These are phyloP conservation scores for Manis pentadactyla DNA, from an alignment of 2,797 vertebrate species.

Conservation along the genomic window DNA sequence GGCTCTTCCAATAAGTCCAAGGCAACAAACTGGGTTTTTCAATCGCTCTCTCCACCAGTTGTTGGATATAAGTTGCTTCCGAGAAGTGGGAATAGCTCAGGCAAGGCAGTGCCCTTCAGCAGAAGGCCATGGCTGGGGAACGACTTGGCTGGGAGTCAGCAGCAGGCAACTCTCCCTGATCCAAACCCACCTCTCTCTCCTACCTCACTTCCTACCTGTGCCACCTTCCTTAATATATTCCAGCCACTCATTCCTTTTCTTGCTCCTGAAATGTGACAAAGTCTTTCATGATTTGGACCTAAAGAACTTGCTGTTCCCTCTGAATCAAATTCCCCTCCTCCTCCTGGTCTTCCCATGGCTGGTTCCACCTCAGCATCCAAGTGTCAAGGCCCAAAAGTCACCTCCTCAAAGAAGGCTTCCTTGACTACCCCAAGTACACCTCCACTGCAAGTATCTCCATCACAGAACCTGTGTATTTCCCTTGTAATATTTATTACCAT, in stretches of 20 bases:
- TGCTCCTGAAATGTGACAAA: not conserved
- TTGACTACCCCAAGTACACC: not conserved
- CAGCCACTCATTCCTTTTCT: not conserved
- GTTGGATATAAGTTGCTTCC: not conserved
- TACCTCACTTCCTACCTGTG: not conserved
- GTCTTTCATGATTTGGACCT: not conserved
- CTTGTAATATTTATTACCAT: not conserved
- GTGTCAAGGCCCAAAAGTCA: not conserved
- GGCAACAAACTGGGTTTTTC: not conserved
- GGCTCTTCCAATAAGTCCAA: not conserved
- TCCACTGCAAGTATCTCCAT: not conserved
- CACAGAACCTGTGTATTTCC: not conserved
- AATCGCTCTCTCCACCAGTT: not conserved
- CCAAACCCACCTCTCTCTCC: not conserved
- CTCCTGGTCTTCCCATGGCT: not conserved
- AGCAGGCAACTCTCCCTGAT: not conserved
- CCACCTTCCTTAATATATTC: not conserved
- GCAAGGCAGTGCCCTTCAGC: not conserved
- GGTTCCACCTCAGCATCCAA: not conserved
- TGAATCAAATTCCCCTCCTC: not conserved
- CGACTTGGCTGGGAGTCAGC: not conserved
- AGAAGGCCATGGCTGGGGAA: not conserved
- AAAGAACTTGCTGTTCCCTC: not conserved
- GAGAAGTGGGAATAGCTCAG: not conserved
- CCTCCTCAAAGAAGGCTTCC: not conserved